Evolutionary conservation across 2,888 invertebrate species (phyloP).

Genomic region (Schizaphis graminum): DNA sequence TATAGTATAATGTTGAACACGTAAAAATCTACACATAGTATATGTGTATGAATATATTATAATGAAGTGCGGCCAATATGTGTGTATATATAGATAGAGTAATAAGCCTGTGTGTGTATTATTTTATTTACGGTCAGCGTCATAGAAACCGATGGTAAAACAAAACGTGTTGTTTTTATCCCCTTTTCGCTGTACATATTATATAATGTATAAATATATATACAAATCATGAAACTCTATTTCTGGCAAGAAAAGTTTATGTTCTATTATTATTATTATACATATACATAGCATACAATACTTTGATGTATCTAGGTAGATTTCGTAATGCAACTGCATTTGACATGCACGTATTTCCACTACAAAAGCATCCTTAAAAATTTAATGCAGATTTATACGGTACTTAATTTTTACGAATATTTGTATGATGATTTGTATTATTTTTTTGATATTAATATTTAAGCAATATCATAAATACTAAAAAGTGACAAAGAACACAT

Average conservation of each 20-base stretch:
- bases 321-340: neutral
- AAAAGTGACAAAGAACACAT: neutral
- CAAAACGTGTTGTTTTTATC: conserved; percentile 39
- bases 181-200: neutral
- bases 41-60: neutral
- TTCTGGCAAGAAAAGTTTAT: neutral
- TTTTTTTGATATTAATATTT: neutral
- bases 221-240: neutral
- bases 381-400: neutral
- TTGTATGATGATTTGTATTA: neutral
- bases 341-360: neutral
- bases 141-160: conserved; percentile 58
- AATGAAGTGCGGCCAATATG: neutral
- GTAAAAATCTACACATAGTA: neutral
- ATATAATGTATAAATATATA: neutral
- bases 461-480: neutral
- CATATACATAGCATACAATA: neutral
- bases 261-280: neutral
- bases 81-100: neutral
- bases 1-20: neutral
- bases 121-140: conserved; percentile 41
- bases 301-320: neutral
- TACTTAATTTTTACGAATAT: neutral
- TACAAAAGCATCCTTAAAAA: neutral
- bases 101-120: neutral